These are phyloP conservation scores for Drosophila differens DNA, from an alignment of 2,888 invertebrate species.

Conservation along the genomic window DNA sequence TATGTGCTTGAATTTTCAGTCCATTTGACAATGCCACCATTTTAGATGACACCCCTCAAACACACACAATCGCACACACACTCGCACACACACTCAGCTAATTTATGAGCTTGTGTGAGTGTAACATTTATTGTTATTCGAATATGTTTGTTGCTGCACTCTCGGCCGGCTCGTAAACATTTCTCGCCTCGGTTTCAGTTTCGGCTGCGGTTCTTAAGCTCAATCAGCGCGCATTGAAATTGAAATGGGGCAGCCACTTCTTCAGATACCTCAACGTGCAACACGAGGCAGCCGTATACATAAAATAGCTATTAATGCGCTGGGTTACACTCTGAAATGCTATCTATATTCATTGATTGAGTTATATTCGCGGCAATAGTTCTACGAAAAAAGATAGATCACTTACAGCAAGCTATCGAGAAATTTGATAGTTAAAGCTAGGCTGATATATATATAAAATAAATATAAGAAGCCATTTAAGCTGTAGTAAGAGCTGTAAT, in stretches of 20 bases:
- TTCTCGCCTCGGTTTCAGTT: constrained; percentile 46
- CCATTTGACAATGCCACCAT: constrained; percentile 54
- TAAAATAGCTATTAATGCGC: constrained; percentile 32
- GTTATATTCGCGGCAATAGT: neutral
- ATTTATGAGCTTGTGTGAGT: constrained; percentile 54
- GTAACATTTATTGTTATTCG: constrained; percentile 60
- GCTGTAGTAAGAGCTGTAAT: neutral
- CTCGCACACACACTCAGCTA: constrained; percentile 19
- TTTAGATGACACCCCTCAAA: constrained; percentile 53
- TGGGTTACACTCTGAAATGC: neutral
- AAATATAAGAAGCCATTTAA: neutral
- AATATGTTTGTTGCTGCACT: constrained; percentile 52
- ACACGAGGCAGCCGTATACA: constrained; percentile 32
- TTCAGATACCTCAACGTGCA: constrained; percentile 22
- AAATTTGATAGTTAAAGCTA: neutral
- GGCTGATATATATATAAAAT: neutral
- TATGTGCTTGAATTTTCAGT: constrained; percentile 29
- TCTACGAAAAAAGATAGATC: too few species aligned
- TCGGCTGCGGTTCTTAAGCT: constrained; percentile 44
- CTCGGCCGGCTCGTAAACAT: constrained; percentile 51
- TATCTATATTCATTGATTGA: neutral
- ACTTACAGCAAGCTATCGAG: neutral
- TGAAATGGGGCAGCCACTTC: constrained; percentile 43
- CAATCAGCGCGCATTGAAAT: constrained; percentile 60
- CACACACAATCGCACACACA: constrained; percentile 14